These are phyloP conservation scores for Danio rerio DNA, from an alignment of 2,113 vertebrate species.

Conservation along the genomic window GRCz12tu NC_133182.1:76183001-76183500, in stretches of 20 bases:
- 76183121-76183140: slow-evolving; percentile 70
- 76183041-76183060: slow-evolving; percentile 65
- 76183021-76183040: slow-evolving; percentile 80
- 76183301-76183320: slow-evolving; percentile 77
- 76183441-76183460: slow-evolving; percentile 94
- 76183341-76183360: slow-evolving; percentile 78
- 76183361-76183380: slow-evolving; percentile 74
- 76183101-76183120: slow-evolving; percentile 72
- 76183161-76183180: slow-evolving; percentile 68
- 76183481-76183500: slow-evolving; percentile 95
- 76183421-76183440: slow-evolving; percentile 91
- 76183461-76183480: slow-evolving; percentile 98
- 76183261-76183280: slow-evolving; percentile 78
- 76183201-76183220: slow-evolving; percentile 88
- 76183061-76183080: slow-evolving; percentile 80
- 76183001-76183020: slow-evolving; percentile 87
- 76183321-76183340: slow-evolving; percentile 77
- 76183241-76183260: slow-evolving; percentile 77
- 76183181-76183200: slow-evolving; percentile 66
- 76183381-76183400: slow-evolving; percentile 85
- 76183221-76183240: slow-evolving; percentile 87
- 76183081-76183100: slow-evolving; percentile 75
- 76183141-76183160: slow-evolving; percentile 71
- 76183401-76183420: slow-evolving; percentile 83
- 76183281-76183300: slow-evolving; percentile 78